phyloP scores from a whole-genome alignment of 2,888 invertebrate genomes.

The Stramonita haemastoma region DNA sequence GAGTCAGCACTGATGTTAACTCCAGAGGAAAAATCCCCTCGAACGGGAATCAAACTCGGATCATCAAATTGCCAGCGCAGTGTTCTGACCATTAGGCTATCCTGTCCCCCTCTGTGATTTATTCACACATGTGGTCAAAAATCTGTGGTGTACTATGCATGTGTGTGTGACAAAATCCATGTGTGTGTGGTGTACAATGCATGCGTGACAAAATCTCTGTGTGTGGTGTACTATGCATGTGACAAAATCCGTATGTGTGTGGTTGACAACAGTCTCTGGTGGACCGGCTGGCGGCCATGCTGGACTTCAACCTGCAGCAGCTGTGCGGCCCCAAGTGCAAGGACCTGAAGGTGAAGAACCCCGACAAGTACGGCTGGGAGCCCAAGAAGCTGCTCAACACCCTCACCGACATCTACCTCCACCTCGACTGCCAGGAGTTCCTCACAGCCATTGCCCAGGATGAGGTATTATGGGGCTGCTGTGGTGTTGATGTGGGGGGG shows the following conservation, averaged over 20 bases:
- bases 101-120: too few species aligned
- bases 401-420: constrained; percentile 96
- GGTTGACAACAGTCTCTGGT: constrained; percentile 85
- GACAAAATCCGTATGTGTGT: not conserved
- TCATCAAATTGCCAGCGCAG: too few species aligned
- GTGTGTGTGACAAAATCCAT: too few species aligned
- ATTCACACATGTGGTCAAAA: too few species aligned
- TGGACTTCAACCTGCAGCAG: constrained; percentile 98
- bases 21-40: too few species aligned
- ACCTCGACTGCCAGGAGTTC: constrained; percentile 92
- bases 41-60: too few species aligned
- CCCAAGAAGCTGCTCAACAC: constrained; percentile 93
- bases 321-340: constrained; percentile 97
- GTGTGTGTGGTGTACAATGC: not conserved
- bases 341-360: constrained; percentile 91
- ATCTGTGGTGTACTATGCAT: too few species aligned
- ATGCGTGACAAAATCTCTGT: constrained; percentile 86
- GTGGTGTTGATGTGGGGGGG: not conserved
- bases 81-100: too few species aligned
- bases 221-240: too few species aligned
- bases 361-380: constrained; percentile 98
- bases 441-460: constrained; percentile 91
- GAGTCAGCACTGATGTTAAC: too few species aligned
- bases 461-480: constrained; percentile 83
- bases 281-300: constrained; percentile 96